Evolutionary conservation across 2,797 vertebrate species (phyloP).

Genomic region (Gymnothorax javanicus): DNA sequence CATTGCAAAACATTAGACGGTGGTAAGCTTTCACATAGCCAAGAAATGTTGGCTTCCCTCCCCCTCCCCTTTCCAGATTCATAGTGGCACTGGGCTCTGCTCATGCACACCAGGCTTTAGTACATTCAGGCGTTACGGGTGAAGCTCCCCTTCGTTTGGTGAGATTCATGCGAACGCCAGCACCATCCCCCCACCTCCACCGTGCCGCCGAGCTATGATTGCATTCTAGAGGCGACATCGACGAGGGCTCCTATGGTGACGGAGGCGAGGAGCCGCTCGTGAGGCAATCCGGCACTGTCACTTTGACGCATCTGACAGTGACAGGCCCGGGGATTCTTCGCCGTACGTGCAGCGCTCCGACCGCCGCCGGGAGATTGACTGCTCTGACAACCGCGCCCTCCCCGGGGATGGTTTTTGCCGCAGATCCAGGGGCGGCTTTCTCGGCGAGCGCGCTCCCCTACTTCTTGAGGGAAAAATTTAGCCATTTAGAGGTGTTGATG

Average conservation of each 20-base stretch:
- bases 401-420: slow-evolving; percentile 14
- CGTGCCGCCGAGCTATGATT: slow-evolving; percentile 31
- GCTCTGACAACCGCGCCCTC: slow-evolving; percentile 38
- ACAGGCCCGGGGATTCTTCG: slow-evolving; percentile 33
- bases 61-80: background rate
- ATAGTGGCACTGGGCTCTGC: background rate
- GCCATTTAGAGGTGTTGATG: slow-evolving; percentile 3
- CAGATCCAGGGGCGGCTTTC: slow-evolving; percentile 21
- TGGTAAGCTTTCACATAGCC: background rate
- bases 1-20: background rate
- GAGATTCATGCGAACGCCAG: background rate
- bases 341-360: slow-evolving; percentile 1
- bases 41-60: no score
- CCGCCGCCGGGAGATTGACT: slow-evolving; percentile 47
- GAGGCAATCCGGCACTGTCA: slow-evolving; percentile 22
- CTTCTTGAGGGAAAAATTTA: background rate
- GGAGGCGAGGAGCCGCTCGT: background rate
- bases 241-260: background rate
- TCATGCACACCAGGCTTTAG: background rate
- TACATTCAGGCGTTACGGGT: background rate
- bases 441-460: background rate
- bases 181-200: background rate
- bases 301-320: slow-evolving; percentile 24
- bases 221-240: slow-evolving; percentile 34
- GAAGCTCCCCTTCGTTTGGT: background rate